Conservation (phyloP, 2,888 invertebrate genomes). For the Apodemia hepburni region DNA sequence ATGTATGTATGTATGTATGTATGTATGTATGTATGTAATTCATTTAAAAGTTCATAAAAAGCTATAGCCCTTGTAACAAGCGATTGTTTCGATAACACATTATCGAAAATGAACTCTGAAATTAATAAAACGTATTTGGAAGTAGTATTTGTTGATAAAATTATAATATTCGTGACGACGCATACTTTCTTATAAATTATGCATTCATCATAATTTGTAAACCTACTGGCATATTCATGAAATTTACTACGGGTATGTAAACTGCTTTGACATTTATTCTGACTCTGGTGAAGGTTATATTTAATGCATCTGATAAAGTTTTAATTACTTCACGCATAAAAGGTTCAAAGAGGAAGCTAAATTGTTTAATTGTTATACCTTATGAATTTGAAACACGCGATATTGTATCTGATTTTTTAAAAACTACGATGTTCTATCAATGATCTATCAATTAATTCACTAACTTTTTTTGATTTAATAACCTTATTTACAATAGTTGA, state of each 20-base stretch:
- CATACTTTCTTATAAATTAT: slow-evolving; percentile 17
- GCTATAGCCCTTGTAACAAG: no score
- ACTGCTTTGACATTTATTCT: slow-evolving; percentile 12
- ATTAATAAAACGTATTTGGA: background rate
- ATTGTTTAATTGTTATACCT: slow-evolving; percentile 4
- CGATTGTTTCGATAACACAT: background rate
- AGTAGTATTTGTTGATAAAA: slow-evolving; percentile 13
- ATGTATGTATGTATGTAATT: no score
- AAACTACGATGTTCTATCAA: no score
- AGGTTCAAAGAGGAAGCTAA: slow-evolving; percentile 2
- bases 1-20: no score
- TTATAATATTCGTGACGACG: slow-evolving; percentile 16
- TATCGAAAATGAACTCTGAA: background rate
- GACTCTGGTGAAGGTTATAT: background rate
- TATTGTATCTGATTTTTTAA: background rate
- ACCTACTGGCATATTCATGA: slow-evolving; percentile 26
- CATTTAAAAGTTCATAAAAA: no score
- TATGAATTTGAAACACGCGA: background rate
- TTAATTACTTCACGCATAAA: slow-evolving; percentile 13
- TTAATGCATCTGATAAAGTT: slow-evolving; percentile 10
- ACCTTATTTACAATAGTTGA: no score
- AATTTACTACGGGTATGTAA: slow-evolving; percentile 17
- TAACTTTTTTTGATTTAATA: no score
- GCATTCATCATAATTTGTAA: slow-evolving; percentile 26
- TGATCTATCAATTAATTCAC: no score